These are phyloP conservation scores for Peromyscus attwateri DNA, from an alignment of 2,797 vertebrate genomes.

Conservation along the genomic window DNA sequence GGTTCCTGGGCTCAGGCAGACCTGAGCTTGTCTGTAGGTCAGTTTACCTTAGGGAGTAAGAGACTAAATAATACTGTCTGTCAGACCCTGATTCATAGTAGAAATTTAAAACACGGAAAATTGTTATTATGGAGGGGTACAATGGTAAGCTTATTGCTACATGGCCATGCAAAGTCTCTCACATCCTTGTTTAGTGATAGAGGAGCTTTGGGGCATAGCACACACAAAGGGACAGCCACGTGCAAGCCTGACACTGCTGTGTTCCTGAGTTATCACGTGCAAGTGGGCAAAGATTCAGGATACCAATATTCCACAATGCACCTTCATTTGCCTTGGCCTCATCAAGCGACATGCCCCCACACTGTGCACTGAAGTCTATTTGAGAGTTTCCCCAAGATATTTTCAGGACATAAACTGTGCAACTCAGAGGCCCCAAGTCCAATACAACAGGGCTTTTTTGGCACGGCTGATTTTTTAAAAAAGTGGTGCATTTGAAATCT, in stretches of 20 bases:
- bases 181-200: neutral
- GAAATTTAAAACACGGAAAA: neutral
- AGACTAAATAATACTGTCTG: neutral
- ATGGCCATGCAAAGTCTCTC: neutral
- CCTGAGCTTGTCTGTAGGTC: neutral
- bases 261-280: neutral
- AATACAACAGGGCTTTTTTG: neutral
- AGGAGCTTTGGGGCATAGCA: neutral
- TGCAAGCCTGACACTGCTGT: constrained; percentile 55
- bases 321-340: neutral
- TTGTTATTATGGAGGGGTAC: neutral
- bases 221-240: constrained; percentile 2
- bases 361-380: neutral
- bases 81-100: neutral
- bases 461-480: neutral
- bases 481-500: neutral
- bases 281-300: neutral
- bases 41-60: neutral
- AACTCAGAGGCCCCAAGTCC: neutral
- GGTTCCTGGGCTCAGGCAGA: neutral
- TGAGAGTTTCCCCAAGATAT: neutral
- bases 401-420: neutral
- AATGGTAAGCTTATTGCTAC: neutral
- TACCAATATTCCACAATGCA: neutral
- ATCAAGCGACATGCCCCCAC: neutral